These are phyloP conservation scores for Lasioglossum zephyrum DNA, from an alignment of 2,888 invertebrate species.

Conservation along the genomic window DNA sequence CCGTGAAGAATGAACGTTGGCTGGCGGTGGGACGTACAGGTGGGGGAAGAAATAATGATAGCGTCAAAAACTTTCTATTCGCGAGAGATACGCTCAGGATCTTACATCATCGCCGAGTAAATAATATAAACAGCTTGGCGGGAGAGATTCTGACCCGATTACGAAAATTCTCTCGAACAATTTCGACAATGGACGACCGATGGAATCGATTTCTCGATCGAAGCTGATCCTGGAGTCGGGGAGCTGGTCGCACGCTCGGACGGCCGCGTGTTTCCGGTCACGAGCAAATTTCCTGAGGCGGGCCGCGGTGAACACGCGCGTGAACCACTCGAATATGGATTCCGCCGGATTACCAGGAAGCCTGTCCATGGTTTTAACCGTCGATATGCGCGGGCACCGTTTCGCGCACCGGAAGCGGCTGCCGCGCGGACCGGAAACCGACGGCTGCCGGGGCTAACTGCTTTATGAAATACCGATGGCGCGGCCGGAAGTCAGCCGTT, in stretches of 20 bases:
- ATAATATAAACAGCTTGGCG: background rate
- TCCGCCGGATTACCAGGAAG: constrained; percentile 53
- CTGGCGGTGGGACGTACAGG: background rate
- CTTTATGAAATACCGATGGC: constrained; percentile 71
- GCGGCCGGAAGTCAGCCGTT: constrained; percentile 57
- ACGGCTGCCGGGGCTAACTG: constrained; percentile 61
- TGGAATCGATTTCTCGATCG: background rate
- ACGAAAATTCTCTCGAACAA: background rate
- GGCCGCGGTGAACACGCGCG: constrained; percentile 28
- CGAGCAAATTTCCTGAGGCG: constrained; percentile 41
- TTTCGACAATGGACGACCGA: background rate
- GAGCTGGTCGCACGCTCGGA: background rate
- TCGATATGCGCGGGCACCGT: constrained; percentile 29
- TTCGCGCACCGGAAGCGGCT: constrained; percentile 32
- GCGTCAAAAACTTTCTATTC: background rate
- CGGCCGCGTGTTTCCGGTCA: constrained; percentile 33
- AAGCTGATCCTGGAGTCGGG: background rate
- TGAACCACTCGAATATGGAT: constrained; percentile 53
- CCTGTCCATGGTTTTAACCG: constrained; percentile 51
- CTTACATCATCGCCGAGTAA: background rate
- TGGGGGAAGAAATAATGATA: background rate
- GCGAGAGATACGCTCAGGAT: background rate
- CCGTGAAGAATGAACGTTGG: constrained; percentile 18
- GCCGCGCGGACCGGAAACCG: constrained; percentile 52
- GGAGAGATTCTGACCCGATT: background rate